A percentile compares a stretch with the other conserved stretches of the same genome.
Conservation (phyloP, 2,797 vertebrate species). For the Myotis myotis region DNA sequence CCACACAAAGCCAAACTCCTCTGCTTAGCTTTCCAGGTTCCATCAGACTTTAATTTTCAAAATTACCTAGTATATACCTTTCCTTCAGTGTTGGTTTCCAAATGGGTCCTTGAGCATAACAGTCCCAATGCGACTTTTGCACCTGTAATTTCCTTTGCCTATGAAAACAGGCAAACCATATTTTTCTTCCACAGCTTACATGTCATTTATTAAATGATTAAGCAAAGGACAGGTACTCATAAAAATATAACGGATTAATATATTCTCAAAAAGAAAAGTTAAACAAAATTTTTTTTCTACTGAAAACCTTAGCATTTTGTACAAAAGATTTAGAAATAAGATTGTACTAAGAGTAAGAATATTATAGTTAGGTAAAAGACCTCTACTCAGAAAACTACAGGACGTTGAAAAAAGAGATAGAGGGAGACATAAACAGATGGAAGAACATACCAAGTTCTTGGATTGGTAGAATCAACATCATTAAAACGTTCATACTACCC, state of each 20-base stretch:
- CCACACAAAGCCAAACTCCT: background rate
- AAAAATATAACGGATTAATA: conserved; percentile 40
- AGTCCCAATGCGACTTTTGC: background rate
- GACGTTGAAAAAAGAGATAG: too few species aligned
- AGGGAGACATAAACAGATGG: too few species aligned
- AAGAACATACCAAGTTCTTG: too few species aligned
- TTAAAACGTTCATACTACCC: too few species aligned
- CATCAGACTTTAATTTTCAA: conserved; percentile 36
- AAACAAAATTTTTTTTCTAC: conserved; percentile 39
- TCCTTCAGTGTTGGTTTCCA: conserved; percentile 24
- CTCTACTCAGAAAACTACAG: too few species aligned
- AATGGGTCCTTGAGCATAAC: background rate
- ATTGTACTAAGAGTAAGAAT: conserved; percentile 15
- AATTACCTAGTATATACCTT: background rate
- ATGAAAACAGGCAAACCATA: conserved; percentile 7
- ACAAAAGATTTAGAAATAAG: conserved; percentile 35
- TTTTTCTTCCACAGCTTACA: background rate
- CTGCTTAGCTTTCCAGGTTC: background rate
- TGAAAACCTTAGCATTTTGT: conserved; percentile 16
- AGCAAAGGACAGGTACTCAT: background rate
- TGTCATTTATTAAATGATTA: conserved; percentile 8
- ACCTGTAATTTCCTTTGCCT: background rate
- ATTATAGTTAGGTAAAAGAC: background rate
- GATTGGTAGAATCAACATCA: too few species aligned
- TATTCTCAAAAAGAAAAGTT: conserved; percentile 34